Evolutionary conservation across 2,797 vertebrate species (phyloP).

Genomic region (Anniella stebbinsi): DNA sequence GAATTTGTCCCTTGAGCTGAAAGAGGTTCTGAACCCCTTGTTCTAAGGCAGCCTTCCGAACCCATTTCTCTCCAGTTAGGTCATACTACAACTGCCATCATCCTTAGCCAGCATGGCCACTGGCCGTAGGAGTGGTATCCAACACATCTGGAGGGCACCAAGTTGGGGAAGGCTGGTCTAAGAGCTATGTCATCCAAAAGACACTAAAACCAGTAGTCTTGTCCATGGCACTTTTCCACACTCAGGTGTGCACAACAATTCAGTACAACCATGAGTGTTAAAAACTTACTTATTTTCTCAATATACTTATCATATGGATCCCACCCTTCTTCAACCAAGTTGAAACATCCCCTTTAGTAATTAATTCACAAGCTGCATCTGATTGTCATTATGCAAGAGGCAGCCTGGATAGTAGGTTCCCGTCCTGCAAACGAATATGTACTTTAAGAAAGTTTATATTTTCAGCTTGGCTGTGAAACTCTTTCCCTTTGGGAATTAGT

Average conservation of each 20-base stretch:
- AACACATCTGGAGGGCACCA: no score
- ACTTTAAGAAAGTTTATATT: conserved; percentile 6
- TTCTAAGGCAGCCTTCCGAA: no score
- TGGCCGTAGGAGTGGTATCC: no score
- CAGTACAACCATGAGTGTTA: neutral
- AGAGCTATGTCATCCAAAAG: neutral
- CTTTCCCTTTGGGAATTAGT: conserved; percentile 1
- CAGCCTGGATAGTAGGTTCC: neutral
- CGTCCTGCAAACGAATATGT: neutral
- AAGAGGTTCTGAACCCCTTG: no score
- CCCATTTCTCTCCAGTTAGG: no score
- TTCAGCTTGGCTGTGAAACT: neutral
- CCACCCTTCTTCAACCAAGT: neutral
- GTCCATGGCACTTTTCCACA: no score
- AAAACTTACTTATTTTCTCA: neutral
- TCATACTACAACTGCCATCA: no score
- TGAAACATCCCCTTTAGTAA: neutral
- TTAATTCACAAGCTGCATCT: neutral
- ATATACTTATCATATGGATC: neutral
- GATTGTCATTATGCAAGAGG: neutral
- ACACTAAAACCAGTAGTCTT: neutral
- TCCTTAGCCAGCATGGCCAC: no score
- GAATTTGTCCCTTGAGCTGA: no score
- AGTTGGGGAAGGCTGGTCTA: neutral
- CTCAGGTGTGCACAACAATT: neutral